Percentiles rank a stretch among this genome's conserved stretches.
These are phyloP conservation scores for Recurvirostra avosetta DNA, from an alignment of 2,113 vertebrate genomes.

Conservation along the genomic window DNA sequence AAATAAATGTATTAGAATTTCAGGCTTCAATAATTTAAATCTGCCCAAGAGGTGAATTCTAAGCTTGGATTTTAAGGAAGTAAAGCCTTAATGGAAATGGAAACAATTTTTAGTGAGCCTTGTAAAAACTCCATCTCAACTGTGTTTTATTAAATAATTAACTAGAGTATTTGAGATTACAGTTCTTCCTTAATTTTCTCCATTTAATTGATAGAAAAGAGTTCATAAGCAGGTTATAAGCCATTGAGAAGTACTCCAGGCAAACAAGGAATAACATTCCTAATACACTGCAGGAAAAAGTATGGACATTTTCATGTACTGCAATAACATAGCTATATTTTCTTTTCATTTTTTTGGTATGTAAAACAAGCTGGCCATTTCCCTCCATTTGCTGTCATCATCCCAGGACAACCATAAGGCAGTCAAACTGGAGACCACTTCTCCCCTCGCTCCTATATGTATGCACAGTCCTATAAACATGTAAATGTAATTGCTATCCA, in stretches of 20 bases:
- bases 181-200: neutral
- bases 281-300: neutral
- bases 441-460: fast-evolving
- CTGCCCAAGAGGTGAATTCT: neutral
- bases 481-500: neutral
- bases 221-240: neutral
- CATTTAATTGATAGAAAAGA: neutral
- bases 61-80: neutral
- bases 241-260: neutral
- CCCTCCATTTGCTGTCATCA: neutral
- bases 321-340: neutral
- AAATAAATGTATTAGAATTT: neutral
- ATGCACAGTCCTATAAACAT: neutral
- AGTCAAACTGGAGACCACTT: neutral
- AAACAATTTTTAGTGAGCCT: neutral
- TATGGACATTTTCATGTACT: neutral
- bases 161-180: neutral
- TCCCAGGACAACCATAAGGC: neutral
- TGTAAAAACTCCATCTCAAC: neutral
- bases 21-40: neutral
- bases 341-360: neutral
- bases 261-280: neutral
- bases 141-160: neutral
- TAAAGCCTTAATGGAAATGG: neutral
- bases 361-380: neutral